These are phyloP conservation scores for Diplazon laetatorius DNA, from an alignment of 2,888 invertebrate species.

Conservation along the genomic window DNA sequence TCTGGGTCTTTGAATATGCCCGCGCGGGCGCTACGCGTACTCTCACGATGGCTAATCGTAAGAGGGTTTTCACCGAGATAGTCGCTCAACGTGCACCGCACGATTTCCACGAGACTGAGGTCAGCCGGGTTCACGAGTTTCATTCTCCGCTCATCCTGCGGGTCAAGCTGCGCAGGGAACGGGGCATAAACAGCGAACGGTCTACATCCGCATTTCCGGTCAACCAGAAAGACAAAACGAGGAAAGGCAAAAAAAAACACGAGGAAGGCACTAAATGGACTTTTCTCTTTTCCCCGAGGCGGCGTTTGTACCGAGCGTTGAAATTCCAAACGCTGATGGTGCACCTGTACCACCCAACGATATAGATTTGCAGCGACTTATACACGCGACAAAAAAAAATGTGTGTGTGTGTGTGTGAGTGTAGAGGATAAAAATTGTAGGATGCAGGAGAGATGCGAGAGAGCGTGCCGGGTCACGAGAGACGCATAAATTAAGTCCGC, in stretches of 20 bases:
- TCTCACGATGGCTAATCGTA: slow-evolving; percentile 6
- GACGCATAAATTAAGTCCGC: slow-evolving; percentile 50
- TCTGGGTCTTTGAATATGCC: slow-evolving; percentile 5
- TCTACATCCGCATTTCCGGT: slow-evolving; percentile 13
- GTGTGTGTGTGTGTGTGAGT: background rate
- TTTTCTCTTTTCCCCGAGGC: background rate
- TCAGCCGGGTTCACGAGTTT: slow-evolving; percentile 11
- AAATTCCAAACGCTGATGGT: slow-evolving; percentile 14
- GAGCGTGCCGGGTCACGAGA: slow-evolving; percentile 32
- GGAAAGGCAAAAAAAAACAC: background rate
- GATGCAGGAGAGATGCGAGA: slow-evolving; percentile 20
- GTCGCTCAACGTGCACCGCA: background rate
- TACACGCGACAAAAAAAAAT: background rate
- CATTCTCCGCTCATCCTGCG: background rate
- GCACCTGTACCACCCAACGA: slow-evolving; percentile 7
- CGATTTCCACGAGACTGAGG: background rate
- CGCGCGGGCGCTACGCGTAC: too few species aligned
- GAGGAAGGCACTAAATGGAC: slow-evolving; percentile 14
- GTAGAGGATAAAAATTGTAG: background rate
- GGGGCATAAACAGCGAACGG: background rate
- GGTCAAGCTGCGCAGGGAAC: too few species aligned
- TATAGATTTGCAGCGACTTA: background rate
- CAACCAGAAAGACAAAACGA: slow-evolving; percentile 12
- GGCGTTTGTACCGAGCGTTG: slow-evolving; percentile 3
- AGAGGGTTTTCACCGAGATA: slow-evolving; percentile 17